Evolutionary conservation across 2,888 invertebrate species (phyloP).

Genomic region (Calameuta pallipes): DNA sequence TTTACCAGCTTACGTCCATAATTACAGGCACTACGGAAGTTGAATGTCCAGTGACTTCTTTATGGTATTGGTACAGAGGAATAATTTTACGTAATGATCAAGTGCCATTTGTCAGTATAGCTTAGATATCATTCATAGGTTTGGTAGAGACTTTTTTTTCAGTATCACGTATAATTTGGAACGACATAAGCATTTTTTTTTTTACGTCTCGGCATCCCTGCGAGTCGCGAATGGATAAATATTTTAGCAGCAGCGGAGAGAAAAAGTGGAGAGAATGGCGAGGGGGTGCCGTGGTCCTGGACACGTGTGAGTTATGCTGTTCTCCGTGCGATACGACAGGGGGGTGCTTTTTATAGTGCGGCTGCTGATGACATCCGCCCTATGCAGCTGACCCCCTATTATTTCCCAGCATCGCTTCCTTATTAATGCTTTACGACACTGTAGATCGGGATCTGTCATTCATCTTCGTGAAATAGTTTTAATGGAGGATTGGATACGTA

Average conservation of each 20-base stretch:
- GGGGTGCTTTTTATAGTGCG: slow-evolving; percentile 39
- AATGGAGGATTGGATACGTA: not conserved
- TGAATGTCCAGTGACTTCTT: not conserved
- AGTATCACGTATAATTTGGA: not conserved
- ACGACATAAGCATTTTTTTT: not conserved
- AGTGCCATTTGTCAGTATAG: not conserved
- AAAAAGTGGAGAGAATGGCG: not conserved
- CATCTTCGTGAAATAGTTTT: not conserved
- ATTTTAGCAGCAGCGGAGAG: not conserved
- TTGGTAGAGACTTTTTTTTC: not conserved
- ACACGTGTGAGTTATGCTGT: slow-evolving; percentile 31
- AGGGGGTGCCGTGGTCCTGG: slow-evolving; percentile 16
- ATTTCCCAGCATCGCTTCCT: slow-evolving; percentile 40
- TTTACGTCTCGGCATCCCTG: not conserved
- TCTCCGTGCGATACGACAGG: slow-evolving; percentile 11
- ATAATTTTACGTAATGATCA: not conserved
- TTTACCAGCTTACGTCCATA: not conserved
- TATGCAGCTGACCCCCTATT: slow-evolving; percentile 52
- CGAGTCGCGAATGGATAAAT: slow-evolving; percentile 3
- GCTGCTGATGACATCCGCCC: slow-evolving; percentile 52
- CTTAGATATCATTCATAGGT: not conserved
- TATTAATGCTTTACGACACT: slow-evolving; percentile 21
- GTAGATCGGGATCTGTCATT: not conserved
- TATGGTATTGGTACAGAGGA: not conserved
- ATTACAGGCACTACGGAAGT: not conserved